Evolutionary conservation across 2,113 vertebrate species (phyloP).

Genomic region (Pollimyrus isidori): DNA sequence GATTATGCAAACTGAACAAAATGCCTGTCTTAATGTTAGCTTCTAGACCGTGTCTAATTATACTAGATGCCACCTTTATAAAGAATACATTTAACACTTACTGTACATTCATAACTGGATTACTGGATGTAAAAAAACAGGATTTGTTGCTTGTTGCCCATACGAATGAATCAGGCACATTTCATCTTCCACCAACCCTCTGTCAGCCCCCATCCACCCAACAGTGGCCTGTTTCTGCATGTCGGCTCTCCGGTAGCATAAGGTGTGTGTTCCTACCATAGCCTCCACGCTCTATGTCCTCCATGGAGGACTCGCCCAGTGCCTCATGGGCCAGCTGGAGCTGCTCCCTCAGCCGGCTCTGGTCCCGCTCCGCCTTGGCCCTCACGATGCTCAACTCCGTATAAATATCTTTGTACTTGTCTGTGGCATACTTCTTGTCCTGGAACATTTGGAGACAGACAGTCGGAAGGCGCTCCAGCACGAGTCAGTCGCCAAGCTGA

Average conservation of each 20-base stretch:
- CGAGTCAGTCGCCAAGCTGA: neutral
- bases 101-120: neutral
- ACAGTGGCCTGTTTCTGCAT: neutral
- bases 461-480: neutral
- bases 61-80: neutral
- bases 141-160: neutral
- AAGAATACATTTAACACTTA: neutral
- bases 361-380: slow-evolving; percentile 68
- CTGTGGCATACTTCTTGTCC: slow-evolving; percentile 72
- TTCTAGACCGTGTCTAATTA: neutral
- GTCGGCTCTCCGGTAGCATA: neutral
- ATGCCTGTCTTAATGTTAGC: slow-evolving; percentile 1
- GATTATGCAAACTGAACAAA: neutral
- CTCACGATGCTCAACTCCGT: slow-evolving; percentile 72
- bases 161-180: neutral
- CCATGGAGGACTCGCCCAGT: slow-evolving; percentile 57
- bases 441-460: slow-evolving; percentile 25
- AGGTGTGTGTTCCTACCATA: slow-evolving; percentile 49
- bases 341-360: slow-evolving; percentile 63
- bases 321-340: slow-evolving; percentile 69
- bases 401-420: slow-evolving; percentile 78
- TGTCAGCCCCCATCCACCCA: neutral
- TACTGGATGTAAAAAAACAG: neutral
- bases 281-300: slow-evolving; percentile 60
- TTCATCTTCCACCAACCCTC: neutral